Evolutionary conservation across 2,797 vertebrate genomes (phyloP).

Genomic region (Ciconia nigra): DNA sequence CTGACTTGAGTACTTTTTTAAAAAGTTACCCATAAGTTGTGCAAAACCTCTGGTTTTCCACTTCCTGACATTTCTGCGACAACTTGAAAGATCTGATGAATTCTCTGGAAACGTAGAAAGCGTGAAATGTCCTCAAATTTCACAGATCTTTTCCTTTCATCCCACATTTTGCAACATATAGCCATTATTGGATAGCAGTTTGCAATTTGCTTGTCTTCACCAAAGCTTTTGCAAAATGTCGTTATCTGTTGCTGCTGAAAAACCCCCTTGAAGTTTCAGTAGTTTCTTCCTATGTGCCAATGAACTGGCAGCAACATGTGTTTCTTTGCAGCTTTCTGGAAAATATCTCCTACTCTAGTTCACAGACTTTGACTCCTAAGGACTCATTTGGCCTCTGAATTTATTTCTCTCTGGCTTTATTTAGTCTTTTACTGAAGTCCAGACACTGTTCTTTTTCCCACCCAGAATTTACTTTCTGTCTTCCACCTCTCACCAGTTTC

Average conservation of each 20-base stretch:
- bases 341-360: background rate
- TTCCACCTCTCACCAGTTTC: background rate
- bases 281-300: background rate
- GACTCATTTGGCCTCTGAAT: background rate
- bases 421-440: background rate
- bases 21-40: background rate
- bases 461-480: background rate
- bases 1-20: background rate
- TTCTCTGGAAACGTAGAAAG: background rate
- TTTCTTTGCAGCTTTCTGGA: background rate
- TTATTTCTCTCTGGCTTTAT: background rate
- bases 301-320: background rate
- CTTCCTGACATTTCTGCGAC: background rate
- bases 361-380: background rate
- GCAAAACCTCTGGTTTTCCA: background rate
- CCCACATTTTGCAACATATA: background rate
- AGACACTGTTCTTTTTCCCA: background rate
- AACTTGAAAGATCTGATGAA: background rate
- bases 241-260: background rate
- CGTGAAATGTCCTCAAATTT: background rate
- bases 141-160: background rate
- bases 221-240: background rate
- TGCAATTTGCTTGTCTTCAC: background rate
- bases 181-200: background rate
- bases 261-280: background rate